Evolutionary conservation across 2,888 invertebrate species (phyloP).

Genomic region (Mythimna loreyi): DNA sequence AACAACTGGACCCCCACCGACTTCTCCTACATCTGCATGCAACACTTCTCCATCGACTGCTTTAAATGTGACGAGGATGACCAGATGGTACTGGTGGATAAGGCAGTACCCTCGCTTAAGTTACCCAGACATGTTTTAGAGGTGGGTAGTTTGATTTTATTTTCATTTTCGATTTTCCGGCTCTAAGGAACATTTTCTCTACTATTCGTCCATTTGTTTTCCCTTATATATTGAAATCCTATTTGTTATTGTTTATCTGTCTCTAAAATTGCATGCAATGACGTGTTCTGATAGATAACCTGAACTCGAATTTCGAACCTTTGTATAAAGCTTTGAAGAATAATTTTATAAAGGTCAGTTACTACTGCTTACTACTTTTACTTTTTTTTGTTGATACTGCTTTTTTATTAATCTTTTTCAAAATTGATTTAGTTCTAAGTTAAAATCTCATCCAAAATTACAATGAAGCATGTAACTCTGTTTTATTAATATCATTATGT

Average conservation of each 20-base stretch:
- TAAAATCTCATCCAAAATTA: slow-evolving; percentile 4
- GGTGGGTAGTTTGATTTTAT: slow-evolving; percentile 67
- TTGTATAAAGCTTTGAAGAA: background rate
- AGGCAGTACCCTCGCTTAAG: slow-evolving; percentile 85
- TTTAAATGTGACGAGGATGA: slow-evolving; percentile 81
- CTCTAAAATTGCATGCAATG: slow-evolving; percentile 2
- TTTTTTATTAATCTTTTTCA: background rate
- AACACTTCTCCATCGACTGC: slow-evolving; percentile 87
- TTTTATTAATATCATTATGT: slow-evolving; percentile 2
- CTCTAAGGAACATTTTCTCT: too few relatives aligned
- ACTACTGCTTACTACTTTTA: too few relatives aligned
- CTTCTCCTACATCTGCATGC: slow-evolving; percentile 86
- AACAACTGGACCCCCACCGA: slow-evolving; percentile 88
- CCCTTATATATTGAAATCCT: background rate
- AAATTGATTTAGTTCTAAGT: background rate
- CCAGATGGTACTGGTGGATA: slow-evolving; percentile 80
- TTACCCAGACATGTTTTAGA: slow-evolving; percentile 86
- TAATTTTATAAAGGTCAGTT: slow-evolving; percentile 11
- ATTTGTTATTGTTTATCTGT: background rate
- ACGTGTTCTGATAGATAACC: background rate
- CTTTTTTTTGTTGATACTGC: too few relatives aligned
- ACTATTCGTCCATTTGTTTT: background rate
- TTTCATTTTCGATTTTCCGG: background rate
- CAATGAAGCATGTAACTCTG: background rate
- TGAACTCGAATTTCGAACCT: background rate